Conservation (phyloP, 2,113 vertebrate genomes). For the Ursus arctos region DNA sequence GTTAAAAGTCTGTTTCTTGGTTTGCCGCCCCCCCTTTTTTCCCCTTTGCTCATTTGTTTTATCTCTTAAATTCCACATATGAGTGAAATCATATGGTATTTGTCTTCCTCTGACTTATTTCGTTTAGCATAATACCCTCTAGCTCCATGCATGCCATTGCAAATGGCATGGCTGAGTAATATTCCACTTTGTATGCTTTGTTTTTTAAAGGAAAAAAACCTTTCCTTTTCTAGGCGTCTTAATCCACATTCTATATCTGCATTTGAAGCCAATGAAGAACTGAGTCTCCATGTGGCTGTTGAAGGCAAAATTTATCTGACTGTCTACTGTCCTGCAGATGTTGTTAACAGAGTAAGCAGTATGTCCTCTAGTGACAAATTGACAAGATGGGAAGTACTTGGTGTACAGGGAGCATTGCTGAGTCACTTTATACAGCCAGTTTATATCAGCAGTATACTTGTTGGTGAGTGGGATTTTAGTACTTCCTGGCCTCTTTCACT, state of each 20-base stretch:
- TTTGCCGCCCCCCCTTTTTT: not conserved
- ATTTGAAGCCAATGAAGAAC: conserved; percentile 92
- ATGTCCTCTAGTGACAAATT: conserved; percentile 97
- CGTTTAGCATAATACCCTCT: not conserved
- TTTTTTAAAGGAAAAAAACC: conserved; percentile 14
- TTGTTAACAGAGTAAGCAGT: conserved; percentile 88
- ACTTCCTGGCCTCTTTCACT: not conserved
- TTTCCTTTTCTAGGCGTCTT: conserved; percentile 87
- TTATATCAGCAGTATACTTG: conserved; percentile 93
- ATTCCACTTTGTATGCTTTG: not conserved
- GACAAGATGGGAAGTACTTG: conserved; percentile 96
- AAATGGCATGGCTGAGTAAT: not conserved
- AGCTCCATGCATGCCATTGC: not conserved
- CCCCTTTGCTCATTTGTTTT: not conserved
- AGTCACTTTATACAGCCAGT: conserved; percentile 97
- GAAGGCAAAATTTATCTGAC: conserved; percentile 95
- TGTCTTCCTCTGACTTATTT: not conserved
- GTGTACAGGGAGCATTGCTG: conserved; percentile 95
- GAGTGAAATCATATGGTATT: not conserved
- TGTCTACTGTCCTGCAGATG: conserved; percentile 87
- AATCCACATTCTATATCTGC: conserved; percentile 92
- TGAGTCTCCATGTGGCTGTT: conserved; percentile 93
- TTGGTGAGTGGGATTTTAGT: conserved; percentile 88
- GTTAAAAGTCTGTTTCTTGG: not conserved
- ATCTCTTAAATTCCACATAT: not conserved